Evolutionary conservation across 2,113 vertebrate genomes (phyloP).

Genomic region (Cygnus atratus): DNA sequence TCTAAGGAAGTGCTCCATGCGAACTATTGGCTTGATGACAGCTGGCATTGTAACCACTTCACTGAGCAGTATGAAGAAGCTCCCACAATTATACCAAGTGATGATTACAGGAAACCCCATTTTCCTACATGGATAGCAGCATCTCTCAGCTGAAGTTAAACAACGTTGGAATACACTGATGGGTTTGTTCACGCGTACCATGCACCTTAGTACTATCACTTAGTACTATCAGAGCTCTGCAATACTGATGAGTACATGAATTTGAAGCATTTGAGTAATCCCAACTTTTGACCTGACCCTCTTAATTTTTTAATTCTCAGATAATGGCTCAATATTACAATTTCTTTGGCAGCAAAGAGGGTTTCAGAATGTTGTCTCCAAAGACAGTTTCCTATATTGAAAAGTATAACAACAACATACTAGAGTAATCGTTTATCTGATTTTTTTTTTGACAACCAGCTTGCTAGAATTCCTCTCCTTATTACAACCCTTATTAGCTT

Average conservation of each 20-base stretch:
- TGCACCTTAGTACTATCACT: not conserved
- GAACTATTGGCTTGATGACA: not conserved
- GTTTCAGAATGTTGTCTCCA: not conserved
- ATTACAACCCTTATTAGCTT: not conserved
- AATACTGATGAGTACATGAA: not conserved
- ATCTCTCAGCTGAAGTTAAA: not conserved
- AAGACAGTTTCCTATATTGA: not conserved
- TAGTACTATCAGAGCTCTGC: not conserved
- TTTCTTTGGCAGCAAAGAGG: not conserved
- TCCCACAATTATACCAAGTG: not conserved
- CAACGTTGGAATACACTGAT: not conserved
- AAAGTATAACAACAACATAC: not conserved
- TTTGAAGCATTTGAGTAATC: not conserved
- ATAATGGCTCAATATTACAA: not conserved
- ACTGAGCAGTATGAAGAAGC: not conserved
- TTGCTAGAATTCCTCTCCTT: not conserved
- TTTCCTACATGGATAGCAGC: not conserved
- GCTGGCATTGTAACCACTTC: not conserved
- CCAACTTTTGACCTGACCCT: not conserved
- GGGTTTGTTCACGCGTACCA: not conserved
- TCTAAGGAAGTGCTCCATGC: not conserved
- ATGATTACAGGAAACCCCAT: not conserved
- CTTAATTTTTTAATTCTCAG: not conserved
- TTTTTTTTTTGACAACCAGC: not conserved
- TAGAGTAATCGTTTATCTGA: not conserved